A percentile compares a stretch with the other conserved stretches of the same genome.
These are phyloP conservation scores for Spinus olivaceus DNA, from an alignment of 2,797 vertebrate genomes.

Conservation along the genomic window DNA sequence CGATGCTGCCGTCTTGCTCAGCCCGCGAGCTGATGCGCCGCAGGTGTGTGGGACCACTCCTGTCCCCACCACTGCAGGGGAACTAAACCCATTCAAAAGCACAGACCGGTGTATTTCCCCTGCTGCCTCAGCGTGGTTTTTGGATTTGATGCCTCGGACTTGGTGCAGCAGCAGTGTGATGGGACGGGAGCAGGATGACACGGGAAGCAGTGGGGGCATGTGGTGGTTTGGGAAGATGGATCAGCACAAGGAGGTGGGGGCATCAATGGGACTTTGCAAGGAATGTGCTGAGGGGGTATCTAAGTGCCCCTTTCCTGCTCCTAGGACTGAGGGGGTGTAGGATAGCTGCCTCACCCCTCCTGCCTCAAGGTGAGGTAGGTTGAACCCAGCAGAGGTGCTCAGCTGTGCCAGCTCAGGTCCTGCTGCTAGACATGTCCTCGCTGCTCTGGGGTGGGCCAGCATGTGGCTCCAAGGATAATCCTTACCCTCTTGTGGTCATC, in stretches of 20 bases:
- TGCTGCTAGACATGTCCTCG: neutral
- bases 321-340: neutral
- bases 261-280: neutral
- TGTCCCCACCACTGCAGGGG: neutral
- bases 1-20: accelerated
- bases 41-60: neutral
- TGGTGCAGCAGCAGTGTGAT: neutral
- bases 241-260: neutral
- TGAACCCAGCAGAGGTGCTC: neutral
- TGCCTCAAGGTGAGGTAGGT: neutral
- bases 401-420: accelerated
- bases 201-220: accelerated
- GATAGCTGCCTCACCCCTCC: neutral
- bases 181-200: neutral
- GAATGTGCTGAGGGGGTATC: neutral
- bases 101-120: accelerated
- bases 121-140: accelerated
- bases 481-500: neutral
- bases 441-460: neutral
- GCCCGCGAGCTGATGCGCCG: accelerated
- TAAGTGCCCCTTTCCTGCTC: neutral
- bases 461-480: neutral
- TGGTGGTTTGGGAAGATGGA: neutral
- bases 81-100: neutral
- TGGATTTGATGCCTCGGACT: neutral